Conservation (phyloP, 2,113 vertebrate species). For the Amphiprion percula region DNA sequence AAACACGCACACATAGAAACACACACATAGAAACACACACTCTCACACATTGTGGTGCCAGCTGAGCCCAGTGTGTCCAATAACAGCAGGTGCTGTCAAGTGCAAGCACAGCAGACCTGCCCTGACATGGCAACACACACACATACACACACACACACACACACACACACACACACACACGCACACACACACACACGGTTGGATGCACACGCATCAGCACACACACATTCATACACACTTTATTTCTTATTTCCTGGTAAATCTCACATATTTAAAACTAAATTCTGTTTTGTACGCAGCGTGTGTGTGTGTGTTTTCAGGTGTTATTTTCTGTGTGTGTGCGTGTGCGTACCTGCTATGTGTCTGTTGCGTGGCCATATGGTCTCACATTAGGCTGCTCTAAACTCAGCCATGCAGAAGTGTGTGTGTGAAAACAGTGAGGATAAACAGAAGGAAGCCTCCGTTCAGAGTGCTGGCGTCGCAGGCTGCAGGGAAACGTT, state of each 20-base stretch:
- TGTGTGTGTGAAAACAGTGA: constrained; percentile 17
- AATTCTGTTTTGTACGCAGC: neutral
- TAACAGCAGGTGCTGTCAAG: constrained; percentile 81
- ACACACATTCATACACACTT: constrained; percentile 7
- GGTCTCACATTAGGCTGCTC: constrained; percentile 67
- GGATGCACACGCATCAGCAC: constrained; percentile 43
- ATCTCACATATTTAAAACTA: constrained; percentile 11
- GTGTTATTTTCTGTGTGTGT: neutral
- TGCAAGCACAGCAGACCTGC: constrained; percentile 68
- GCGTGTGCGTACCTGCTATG: constrained; percentile 32
- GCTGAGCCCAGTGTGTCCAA: constrained; percentile 76
- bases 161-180: constrained; percentile 27
- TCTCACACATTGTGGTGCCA: constrained; percentile 67
- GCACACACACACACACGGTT: constrained; percentile 26
- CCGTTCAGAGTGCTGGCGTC: neutral
- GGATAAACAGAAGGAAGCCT: constrained; percentile 13
- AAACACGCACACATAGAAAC: constrained; percentile 1
- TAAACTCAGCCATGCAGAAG: constrained; percentile 53
- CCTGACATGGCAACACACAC: constrained; percentile 63
- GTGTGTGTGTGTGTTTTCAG: neutral
- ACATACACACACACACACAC: constrained; percentile 25
- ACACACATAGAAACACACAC: constrained; percentile 14
- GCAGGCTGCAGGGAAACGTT: no score
- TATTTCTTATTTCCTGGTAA: neutral
- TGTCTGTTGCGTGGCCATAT: constrained; percentile 67